A percentile compares a stretch with the other conserved stretches of the same genome.
phyloP scores from a whole-genome alignment of 2,113 vertebrate genomes.

The Isurus oxyrinchus region DNA sequence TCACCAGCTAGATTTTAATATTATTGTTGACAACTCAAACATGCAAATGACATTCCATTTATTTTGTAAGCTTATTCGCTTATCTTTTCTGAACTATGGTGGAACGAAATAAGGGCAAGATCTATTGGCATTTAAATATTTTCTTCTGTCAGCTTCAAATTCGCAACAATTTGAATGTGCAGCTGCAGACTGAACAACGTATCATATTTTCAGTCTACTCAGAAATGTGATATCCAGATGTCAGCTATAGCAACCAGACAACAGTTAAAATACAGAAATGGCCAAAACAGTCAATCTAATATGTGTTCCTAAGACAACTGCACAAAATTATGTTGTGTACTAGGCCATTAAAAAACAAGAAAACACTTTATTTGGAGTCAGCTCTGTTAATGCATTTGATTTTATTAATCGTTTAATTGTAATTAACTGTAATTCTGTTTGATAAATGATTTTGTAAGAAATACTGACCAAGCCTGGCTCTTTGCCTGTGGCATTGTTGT shows the following conservation, averaged over 20 bases:
- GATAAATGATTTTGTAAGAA: constrained; percentile 1
- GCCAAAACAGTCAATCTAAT: neutral
- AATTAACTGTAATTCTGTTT: neutral
- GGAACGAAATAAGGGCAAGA: neutral
- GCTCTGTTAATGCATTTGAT: neutral
- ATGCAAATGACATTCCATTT: neutral
- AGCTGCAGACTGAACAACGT: neutral
- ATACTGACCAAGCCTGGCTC: neutral
- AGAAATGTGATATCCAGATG: neutral
- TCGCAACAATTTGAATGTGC: neutral
- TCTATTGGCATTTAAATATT: neutral
- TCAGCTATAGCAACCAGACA: neutral
- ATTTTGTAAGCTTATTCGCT: neutral
- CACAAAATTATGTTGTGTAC: neutral
- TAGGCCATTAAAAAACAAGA: neutral
- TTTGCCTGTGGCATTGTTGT: constrained; percentile 28
- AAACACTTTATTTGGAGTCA: neutral
- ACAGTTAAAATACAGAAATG: neutral
- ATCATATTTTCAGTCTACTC: neutral
- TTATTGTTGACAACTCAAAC: neutral
- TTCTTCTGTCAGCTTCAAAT: neutral
- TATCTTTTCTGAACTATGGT: neutral
- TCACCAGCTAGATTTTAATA: neutral
- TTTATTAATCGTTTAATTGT: neutral
- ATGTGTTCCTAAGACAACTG: neutral